Evolutionary conservation across 2,888 invertebrate genomes (phyloP), one percentile per base, ranked within the genome.

Genomic region (Anarsia innoxiella): DNA sequence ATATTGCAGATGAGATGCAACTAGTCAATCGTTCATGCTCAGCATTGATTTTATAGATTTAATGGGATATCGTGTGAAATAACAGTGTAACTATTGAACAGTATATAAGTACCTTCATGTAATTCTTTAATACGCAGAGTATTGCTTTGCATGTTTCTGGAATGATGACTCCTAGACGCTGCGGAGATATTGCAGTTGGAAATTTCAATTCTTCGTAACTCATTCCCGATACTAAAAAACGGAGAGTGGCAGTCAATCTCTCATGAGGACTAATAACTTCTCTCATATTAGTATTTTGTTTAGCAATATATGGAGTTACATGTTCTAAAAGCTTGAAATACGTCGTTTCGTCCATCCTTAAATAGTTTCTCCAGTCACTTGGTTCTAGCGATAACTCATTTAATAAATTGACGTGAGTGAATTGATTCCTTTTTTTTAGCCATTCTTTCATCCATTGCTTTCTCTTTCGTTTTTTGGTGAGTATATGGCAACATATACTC

Each of bases 151-250:
- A 30, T 14, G 30, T 30, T 30, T 30, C 30, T 30, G 30, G 14
- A 13, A 30, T 30, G 30, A 30, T 30, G 14, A 30, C 30, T 30
- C 30, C 14, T 30, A 13, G n/a, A 14, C 14, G 12, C 30, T 19
- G 19, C 8, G 19, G 19, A 8, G 19, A 19, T 19, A 19, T 19
- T 19, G 19, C 19, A 19, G 19, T 19, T 8, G 19, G 19, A 19
- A 19, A 19, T 19, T 19, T 19, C 8, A 19, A 19, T 19, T 19
- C 19, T 31, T 36, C 36, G 30, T 36, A 30, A 23, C 26, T 30
- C 36, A 36, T 36, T 10, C 36, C 36, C 8, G 36, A 36, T 14
- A 14, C 36, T 36, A 36, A 30, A 23, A 36, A 36, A 25, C 36
- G 30, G 30, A 36, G 29, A 36, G 36, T 36, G 25, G 36, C 36